Conservation (phyloP, 2,888 invertebrate species). For the Lobophora halterata region DNA sequence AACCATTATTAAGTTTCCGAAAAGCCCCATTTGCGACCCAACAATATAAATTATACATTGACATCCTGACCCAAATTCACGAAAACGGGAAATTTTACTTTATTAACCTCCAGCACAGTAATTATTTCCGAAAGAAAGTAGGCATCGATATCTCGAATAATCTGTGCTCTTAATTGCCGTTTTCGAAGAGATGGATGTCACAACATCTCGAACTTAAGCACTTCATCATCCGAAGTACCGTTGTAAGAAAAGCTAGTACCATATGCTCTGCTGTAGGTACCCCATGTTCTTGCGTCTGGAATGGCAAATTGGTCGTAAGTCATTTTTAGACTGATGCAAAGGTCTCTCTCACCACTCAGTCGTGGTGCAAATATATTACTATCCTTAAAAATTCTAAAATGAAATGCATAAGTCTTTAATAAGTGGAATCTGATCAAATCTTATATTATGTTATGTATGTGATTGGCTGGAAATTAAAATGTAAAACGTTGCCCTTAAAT, state of each 20-base stretch:
- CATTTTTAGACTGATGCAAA: conserved; percentile 66
- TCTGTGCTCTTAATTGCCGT: conserved; percentile 22
- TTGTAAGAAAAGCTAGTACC: conserved; percentile 27
- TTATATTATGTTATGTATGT: too few relatives aligned
- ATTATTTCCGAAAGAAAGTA: conserved; percentile 17
- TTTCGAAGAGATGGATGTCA: conserved; percentile 34
- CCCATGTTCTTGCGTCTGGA: conserved; percentile 34
- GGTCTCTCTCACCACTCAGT: conserved; percentile 41
- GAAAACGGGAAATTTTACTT: conserved; percentile 1
- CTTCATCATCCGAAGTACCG: conserved; percentile 47
- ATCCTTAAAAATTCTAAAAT: conserved; percentile 32
- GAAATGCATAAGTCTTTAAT: too few relatives aligned
- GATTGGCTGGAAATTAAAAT: too few relatives aligned
- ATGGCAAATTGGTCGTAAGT: conserved; percentile 54
- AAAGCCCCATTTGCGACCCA: neutral
- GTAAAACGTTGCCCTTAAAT: too few relatives aligned
- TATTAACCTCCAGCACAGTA: conserved; percentile 4
- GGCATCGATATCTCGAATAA: conserved; percentile 7
- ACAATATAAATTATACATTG: neutral
- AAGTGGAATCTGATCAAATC: too few relatives aligned
- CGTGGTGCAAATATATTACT: conserved; percentile 37
- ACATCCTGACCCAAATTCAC: conserved; percentile 11
- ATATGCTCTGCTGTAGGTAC: too few relatives aligned
- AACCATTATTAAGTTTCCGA: too few relatives aligned
- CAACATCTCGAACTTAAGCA: conserved; percentile 34